A percentile compares a stretch with the other conserved stretches of the same genome.
Conservation (phyloP, 92 coral and sea anemone genomes). For the Parazoanthus atlanticus region DNA sequence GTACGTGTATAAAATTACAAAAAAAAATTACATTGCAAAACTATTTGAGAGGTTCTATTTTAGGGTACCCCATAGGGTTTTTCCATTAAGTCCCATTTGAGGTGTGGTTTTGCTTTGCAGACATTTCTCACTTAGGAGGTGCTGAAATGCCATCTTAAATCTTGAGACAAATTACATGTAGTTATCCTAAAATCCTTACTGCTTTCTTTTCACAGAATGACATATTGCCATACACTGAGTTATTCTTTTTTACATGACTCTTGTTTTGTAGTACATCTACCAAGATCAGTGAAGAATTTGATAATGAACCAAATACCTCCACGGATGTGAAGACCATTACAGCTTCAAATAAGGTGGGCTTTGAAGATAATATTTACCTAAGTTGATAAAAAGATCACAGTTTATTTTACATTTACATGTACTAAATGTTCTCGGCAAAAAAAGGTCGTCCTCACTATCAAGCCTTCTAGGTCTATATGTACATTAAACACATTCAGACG, state of each 20-base stretch:
- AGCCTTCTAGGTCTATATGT: background rate
- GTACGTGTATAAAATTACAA: background rate
- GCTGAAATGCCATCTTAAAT: background rate
- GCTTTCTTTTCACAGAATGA: slow-evolving; percentile 8
- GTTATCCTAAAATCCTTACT: background rate
- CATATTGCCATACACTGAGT: background rate
- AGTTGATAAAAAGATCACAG: background rate
- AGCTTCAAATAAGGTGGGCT: slow-evolving; percentile 18
- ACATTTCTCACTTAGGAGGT: background rate
- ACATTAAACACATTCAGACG: background rate
- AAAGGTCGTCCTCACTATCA: background rate
- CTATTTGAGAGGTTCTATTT: slow-evolving; percentile 12
- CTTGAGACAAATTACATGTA: background rate
- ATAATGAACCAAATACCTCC: slow-evolving; percentile 2
- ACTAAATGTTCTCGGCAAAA: background rate
- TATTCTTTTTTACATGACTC: background rate
- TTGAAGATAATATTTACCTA: slow-evolving; percentile 2
- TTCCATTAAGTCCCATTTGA: background rate
- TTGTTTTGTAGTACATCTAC: slow-evolving; percentile 4
- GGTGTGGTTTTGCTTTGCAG: background rate
- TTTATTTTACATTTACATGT: background rate
- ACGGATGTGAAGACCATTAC: background rate
- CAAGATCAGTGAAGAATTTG: slow-evolving; percentile 7
- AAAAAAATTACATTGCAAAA: background rate
- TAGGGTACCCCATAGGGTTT: slow-evolving; percentile 14